These are phyloP conservation scores for Aptenodytes forsteri DNA, from an alignment of 2,113 vertebrate genomes.

Conservation along the genomic window DNA sequence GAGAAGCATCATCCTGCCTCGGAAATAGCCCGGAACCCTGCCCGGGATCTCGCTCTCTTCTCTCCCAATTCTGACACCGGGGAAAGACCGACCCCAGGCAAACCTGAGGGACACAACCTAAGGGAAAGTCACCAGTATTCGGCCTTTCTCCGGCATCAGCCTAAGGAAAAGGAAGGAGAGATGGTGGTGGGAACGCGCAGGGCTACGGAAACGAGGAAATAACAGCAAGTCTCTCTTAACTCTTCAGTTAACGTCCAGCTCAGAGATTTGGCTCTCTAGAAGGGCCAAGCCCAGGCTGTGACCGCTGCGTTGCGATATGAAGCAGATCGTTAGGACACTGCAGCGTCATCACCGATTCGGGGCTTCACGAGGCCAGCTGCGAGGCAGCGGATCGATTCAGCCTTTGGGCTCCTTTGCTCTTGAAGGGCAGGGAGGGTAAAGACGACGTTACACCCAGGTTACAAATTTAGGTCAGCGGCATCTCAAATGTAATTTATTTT, in stretches of 20 bases:
- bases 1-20: background rate
- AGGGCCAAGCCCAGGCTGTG: background rate
- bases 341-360: fast-evolving
- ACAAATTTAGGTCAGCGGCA: background rate
- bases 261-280: background rate
- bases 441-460: background rate
- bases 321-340: background rate
- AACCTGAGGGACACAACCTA: background rate
- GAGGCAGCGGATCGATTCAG: background rate
- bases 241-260: background rate
- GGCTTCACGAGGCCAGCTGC: background rate
- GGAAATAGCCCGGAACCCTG: background rate
- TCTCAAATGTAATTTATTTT: background rate
- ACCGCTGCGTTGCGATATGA: fast-evolving
- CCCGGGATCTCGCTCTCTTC: background rate
- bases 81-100: background rate
- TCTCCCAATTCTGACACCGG: background rate
- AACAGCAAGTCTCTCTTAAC: background rate
- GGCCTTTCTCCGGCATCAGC: fast-evolving
- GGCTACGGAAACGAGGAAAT: background rate
- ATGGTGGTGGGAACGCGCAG: background rate
- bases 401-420: background rate
- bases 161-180: background rate
- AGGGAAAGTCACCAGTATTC: fast-evolving
- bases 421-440: background rate